Conservation (phyloP, 2,797 vertebrate genomes). For the Hippocampus kuda region DNA sequence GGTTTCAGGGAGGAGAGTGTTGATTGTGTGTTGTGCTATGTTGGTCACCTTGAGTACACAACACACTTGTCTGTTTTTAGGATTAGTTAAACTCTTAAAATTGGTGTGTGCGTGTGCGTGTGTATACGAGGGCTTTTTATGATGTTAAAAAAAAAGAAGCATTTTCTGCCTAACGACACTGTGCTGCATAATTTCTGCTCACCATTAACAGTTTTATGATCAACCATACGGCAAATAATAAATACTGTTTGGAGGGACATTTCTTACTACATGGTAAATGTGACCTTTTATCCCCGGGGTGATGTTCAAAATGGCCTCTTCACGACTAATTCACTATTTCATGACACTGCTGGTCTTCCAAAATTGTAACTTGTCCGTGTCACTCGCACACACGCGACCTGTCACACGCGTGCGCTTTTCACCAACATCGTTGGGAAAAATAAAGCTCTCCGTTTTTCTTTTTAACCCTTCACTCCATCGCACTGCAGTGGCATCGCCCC, state of each 20-base stretch:
- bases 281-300: background rate
- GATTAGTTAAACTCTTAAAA: too few species aligned
- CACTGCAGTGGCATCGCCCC: conserved; percentile 44
- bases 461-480: conserved; percentile 10
- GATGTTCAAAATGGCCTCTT: background rate
- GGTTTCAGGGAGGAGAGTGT: too few species aligned
- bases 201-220: background rate
- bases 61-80: too few species aligned
- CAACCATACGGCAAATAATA: background rate
- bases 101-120: conserved; percentile 5
- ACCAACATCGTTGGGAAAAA: background rate
- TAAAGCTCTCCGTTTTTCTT: background rate
- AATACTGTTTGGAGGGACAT: background rate
- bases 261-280: background rate
- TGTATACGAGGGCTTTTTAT: conserved; percentile 4
- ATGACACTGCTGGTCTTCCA: background rate
- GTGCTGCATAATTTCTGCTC: background rate
- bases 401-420: conserved; percentile 6
- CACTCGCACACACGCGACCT: background rate
- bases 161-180: background rate
- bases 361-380: background rate
- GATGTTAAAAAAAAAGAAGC: background rate
- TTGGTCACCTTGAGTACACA: background rate
- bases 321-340: background rate
- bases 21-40: conserved; percentile 5